Evolutionary conservation across 2,797 vertebrate genomes (phyloP), one percentile per base, ranked within the genome.

Genomic region (Sparidentex hasta): DNA sequence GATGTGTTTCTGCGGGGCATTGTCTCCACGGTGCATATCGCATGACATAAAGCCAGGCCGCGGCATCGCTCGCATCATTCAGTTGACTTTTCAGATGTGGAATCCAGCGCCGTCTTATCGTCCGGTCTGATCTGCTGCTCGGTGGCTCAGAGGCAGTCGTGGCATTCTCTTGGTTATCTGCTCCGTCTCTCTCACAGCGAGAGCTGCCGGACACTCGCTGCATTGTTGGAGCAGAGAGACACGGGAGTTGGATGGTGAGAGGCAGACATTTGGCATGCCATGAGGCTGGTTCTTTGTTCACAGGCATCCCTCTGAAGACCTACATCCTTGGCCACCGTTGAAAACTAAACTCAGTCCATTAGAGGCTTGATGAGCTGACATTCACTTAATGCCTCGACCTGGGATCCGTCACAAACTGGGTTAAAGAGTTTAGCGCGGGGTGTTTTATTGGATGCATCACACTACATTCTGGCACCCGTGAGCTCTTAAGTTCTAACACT

Each of bases 151-250:
- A 78, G 41, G 80, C 74, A 58, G 83, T 14, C 7, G 51, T 65
- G 82, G 18, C 76, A 82, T 90, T 87, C 67, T 71, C 70, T 64
- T 64, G 80, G 73, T 76, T 84, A 85, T 90, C 84, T 82, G 73
- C 47, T 69, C 71, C 18, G 51, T 84, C 58, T 86, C 75, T 71
- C 62, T 81, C 69, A 51, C 77, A 82, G 58, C 1, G 6, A 76
- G 59, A 76, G 74, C 52, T 29, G 65, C 43, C 0, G 20, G 80
- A 90, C 90, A 92, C 71, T 83, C 51, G 23, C 52, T 27, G 66
- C 88, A 77, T 91, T 93, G 90, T 93, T 71, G 54, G 62, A 71
- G 66, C 20, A 11, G 48, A 72, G 52, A 69, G 21, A 44, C 57
- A 41, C 27, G 51, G 66, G 70, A 43, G 78, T 67, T 18, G 27